phyloP scores from a whole-genome alignment of 2,113 vertebrate species.

The Ageneiosus marmoratus region DNA sequence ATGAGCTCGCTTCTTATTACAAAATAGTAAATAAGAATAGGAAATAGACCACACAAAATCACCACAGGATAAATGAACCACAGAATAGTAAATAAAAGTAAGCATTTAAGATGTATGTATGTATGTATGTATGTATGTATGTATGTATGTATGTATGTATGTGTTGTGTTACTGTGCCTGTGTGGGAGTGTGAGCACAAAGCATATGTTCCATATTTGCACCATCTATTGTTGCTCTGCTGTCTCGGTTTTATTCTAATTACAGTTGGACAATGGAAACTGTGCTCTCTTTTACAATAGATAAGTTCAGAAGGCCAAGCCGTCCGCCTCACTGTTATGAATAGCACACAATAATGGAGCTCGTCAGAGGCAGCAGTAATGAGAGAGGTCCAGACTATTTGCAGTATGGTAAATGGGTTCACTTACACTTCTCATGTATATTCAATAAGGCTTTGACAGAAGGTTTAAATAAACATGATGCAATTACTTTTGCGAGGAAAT shows the following conservation, averaged over 20 bases:
- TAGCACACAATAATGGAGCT: slow-evolving; percentile 21
- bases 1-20: neutral
- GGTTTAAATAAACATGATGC: slow-evolving; percentile 48
- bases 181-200: neutral
- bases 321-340: slow-evolving; percentile 13
- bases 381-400: slow-evolving; percentile 21
- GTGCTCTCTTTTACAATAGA: slow-evolving; percentile 40
- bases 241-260: slow-evolving; percentile 73
- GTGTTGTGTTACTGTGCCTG: neutral
- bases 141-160: neutral
- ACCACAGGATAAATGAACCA: no score
- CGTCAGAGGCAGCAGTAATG: slow-evolving; percentile 20
- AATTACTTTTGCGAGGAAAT: slow-evolving; percentile 33
- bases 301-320: slow-evolving; percentile 28
- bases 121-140: neutral
- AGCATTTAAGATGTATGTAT: neutral
- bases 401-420: slow-evolving; percentile 29
- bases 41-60: no score
- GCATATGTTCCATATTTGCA: slow-evolving; percentile 2
- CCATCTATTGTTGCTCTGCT: slow-evolving; percentile 65
- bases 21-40: slow-evolving; percentile 11
- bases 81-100: slow-evolving; percentile 13
- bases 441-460: slow-evolving; percentile 41
- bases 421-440: slow-evolving; percentile 49
- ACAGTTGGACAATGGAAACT: slow-evolving; percentile 70